phyloP scores from a whole-genome alignment of 2,888 invertebrate genomes.

The Drosophila longiperda region DNA sequence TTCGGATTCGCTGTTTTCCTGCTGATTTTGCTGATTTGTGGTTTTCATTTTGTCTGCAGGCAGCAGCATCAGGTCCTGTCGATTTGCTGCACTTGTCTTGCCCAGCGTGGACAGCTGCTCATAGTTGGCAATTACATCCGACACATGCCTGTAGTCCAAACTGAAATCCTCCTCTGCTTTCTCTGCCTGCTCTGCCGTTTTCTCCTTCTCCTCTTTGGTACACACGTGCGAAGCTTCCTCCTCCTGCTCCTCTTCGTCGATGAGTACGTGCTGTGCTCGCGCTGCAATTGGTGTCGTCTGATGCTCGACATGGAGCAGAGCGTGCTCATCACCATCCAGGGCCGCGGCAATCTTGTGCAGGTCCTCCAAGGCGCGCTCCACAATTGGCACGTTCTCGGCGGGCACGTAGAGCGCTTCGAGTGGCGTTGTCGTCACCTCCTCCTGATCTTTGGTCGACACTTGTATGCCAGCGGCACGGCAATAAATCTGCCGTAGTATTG shows the following conservation, averaged over 20 bases:
- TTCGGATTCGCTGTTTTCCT: neutral
- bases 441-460: constrained; percentile 37
- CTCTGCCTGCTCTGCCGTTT: neutral
- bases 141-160: constrained; percentile 64
- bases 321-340: constrained; percentile 44
- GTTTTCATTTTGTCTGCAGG: constrained; percentile 3
- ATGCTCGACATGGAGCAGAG: constrained; percentile 52
- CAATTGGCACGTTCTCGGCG: constrained; percentile 83
- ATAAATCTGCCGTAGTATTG: constrained; percentile 75
- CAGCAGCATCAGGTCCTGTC: constrained; percentile 1
- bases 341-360: constrained; percentile 75
- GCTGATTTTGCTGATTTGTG: neutral
- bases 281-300: constrained; percentile 58
- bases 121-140: constrained; percentile 75
- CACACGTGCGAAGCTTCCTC: constrained; percentile 1
- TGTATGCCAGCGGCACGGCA: constrained; percentile 63
- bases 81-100: constrained; percentile 7
- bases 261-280: constrained; percentile 63
- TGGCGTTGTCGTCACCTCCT: neutral
- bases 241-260: constrained; percentile 53
- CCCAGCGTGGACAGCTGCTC: constrained; percentile 64
- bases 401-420: constrained; percentile 27
- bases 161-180: constrained; percentile 16
- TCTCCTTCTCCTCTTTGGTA: neutral
- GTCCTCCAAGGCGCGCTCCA: constrained; percentile 82